Base-by-base conservation (phyloP, 1,140 invertebrate genomes). In the Drosophila ogumai region DNA sequence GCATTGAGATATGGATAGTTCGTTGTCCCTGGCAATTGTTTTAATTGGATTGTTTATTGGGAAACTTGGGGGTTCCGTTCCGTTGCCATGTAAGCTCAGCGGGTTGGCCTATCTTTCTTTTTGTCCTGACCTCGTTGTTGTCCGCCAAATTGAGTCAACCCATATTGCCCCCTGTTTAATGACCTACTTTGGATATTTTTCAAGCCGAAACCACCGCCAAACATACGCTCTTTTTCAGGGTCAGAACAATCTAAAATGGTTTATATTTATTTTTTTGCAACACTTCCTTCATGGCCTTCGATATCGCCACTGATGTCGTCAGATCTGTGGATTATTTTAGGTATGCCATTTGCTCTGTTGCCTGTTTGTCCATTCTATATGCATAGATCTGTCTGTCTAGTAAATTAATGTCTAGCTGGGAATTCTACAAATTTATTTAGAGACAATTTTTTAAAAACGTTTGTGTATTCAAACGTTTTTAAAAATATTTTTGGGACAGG, bases 21-120 rank as follows among this genome's bases (percentile, higher is more conserved):
- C n/a, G 75, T 78, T 75, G 84, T 79, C 84, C 84, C 84, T 90
- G 84, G 57, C 68, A 88, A 75, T 88, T 88, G 80, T 75, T 90
- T 88, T 88, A 90, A 88, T 84, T 90, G 73, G 77, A 84, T 88
- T 88, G 85, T 90, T 90, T 88, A 88, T 88, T 41, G 61, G 47
- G 7, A 19, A 58, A 63, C 52, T 43, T 43, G 43, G 57, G 25
- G 38, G 22, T 47, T 47, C 46, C 34, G 15, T 64, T 47, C 52
- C 52, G 72, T 85, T 84, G 61, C 66, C 65, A 78, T 80, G 72
- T n/a, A 64, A 71, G 54, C 74, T 19, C 59, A 41, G 54, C 47
- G 63, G 74, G 63, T 60, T 75, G 79, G 75, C 82, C 82, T 79
- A 82, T 87, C 72, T 80, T 60, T 67, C 50, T 5, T 38, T 25